phyloP scores from a whole-genome alignment of 2,797 vertebrate species.

The Premnoplex brunnescens region DNA sequence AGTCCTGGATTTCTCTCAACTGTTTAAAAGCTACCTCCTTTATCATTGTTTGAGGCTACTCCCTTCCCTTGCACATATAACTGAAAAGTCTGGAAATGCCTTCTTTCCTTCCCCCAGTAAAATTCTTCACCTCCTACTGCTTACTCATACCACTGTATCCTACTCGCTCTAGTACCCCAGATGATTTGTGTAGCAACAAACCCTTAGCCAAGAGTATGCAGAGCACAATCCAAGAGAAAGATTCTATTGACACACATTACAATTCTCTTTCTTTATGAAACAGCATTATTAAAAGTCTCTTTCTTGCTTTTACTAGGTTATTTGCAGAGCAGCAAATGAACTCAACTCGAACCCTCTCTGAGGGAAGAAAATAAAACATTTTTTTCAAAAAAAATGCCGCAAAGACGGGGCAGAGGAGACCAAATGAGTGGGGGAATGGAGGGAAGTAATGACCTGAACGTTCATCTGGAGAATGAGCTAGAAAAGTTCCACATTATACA shows the following conservation, averaged over 20 bases:
- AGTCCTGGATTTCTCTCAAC: not conserved
- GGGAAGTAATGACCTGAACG: not conserved
- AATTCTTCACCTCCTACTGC: slow-evolving; percentile 59
- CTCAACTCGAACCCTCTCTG: not conserved
- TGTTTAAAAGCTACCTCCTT: not conserved
- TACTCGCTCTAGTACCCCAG: not conserved
- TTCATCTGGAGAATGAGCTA: not conserved
- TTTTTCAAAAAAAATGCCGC: not conserved
- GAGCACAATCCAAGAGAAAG: slow-evolving; percentile 37
- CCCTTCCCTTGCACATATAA: not conserved
- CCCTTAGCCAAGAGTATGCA: not conserved
- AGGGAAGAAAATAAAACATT: not conserved
- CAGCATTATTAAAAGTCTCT: slow-evolving; percentile 31
- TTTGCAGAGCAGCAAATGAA: slow-evolving; percentile 7
- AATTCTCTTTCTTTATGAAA: slow-evolving; percentile 26
- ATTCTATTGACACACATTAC: slow-evolving; percentile 29
- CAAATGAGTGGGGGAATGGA: not conserved
- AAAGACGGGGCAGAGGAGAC: not conserved
- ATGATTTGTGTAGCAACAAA: not conserved
- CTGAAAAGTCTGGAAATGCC: not conserved
- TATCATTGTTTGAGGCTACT: not conserved
- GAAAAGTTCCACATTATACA: not conserved
- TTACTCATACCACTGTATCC: slow-evolving; percentile 45
- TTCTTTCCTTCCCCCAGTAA: slow-evolving; percentile 1
- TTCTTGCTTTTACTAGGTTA: slow-evolving; percentile 15